Percentiles rank a stretch among this genome's conserved stretches.
phyloP scores from a whole-genome alignment of 2,797 vertebrate genomes.

The Phoebastria nigripes region DNA sequence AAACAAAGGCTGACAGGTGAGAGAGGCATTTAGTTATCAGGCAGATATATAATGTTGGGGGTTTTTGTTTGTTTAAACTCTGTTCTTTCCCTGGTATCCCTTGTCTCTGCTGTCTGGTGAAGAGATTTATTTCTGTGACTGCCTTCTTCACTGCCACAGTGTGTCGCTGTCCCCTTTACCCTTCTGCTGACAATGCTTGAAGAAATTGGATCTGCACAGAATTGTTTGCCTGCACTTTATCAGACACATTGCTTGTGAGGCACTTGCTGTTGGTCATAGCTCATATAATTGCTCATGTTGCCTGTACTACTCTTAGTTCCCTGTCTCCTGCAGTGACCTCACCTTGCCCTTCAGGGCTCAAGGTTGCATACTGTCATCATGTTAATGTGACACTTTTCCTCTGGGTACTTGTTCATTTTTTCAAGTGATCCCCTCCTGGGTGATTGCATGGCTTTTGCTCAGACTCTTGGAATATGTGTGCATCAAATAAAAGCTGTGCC shows the following conservation, averaged over 20 bases:
- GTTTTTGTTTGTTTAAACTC: background rate
- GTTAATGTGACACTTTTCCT: background rate
- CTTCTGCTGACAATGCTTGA: background rate
- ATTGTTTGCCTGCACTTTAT: background rate
- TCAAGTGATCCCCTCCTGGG: background rate
- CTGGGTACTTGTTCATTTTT: background rate
- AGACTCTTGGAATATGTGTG: background rate
- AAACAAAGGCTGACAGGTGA: background rate
- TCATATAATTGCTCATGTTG: background rate
- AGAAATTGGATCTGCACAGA: background rate
- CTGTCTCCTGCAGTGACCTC: background rate
- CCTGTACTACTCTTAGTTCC: background rate
- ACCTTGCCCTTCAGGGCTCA: background rate
- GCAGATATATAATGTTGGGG: fast-evolving
- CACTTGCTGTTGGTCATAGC: background rate
- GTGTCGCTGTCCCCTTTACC: background rate
- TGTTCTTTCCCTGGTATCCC: background rate
- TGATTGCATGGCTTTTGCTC: background rate
- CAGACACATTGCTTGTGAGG: background rate
- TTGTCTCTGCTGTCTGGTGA: background rate
- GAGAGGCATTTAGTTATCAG: too few relatives aligned
- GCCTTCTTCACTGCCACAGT: background rate
- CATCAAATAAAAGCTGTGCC: background rate
- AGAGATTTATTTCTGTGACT: background rate
- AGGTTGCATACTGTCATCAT: background rate